Base-by-base conservation (phyloP, 2,797 vertebrate genomes). In the Halcyon leucocephala region DNA sequence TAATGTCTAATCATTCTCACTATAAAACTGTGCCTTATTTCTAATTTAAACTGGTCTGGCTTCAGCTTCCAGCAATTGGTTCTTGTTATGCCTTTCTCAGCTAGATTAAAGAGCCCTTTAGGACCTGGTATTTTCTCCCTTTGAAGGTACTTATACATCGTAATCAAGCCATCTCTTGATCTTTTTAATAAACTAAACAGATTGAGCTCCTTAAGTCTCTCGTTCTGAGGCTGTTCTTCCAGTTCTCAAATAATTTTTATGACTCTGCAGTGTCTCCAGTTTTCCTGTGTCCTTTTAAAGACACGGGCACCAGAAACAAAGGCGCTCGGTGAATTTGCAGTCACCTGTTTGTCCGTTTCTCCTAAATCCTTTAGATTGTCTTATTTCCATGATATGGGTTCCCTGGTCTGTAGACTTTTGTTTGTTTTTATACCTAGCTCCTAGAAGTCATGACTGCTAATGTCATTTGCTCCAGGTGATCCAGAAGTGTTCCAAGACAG, bases 101-200 rank as follows among this genome's bases (percentile, higher is more conserved):
- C 84, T 91, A 91, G 90, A 97, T 97, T 96, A 97, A 97, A 96
- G 95, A 93, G 95, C 92, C 95, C 96, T 96, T 95, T 97, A 97
- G 96, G 95, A 96, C 96, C 93, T 96, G 96, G 93, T 97, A 96
- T 96, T 97, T 97, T 96, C 95, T 97, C 72, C 93, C 89, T 95
- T 96, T 96, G 94, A 96, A 97, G 93, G 95, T 90, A 96, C 91
- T 96, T 96, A 96, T 77, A 95, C 58, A 73, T 97, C 52, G 62
- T 96, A 96, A 97, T 97, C 96, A 96, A 94, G 85, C 88, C 91
- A 93, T 97, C 95, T 94, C 96, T 96, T 96, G 95, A 97, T 96
- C 96, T 96, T 97, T 97, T 96, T 95, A 96, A 96, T 96, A 97
- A 97, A 96, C 96, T 93, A 96, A 97, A 97, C 92, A 96, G 96